Base-by-base conservation (phyloP, 2,888 invertebrate species). In the Eristalinus sepulchralis region DNA sequence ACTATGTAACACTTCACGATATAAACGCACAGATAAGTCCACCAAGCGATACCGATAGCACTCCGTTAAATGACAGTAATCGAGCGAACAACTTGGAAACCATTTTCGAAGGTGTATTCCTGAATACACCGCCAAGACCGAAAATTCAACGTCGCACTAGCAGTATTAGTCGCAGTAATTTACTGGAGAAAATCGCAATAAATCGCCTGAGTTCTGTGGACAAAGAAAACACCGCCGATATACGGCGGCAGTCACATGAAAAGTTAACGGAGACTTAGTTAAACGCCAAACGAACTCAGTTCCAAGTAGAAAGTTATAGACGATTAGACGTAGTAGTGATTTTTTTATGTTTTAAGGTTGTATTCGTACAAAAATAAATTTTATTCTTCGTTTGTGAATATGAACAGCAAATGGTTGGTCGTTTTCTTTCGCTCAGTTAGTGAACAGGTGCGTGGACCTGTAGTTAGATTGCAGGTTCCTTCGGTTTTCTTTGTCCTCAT, bases 11-110 rank as follows among this genome's bases (percentile, higher is more conserved):
- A 0, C 87, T 92, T 53, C 90, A 91, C 20, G 92, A 92, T 71
- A 92, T 92, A 36, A 91, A 92, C 83, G 91, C 91, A 1, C 91
- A 91, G 77, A 92, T 92, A 8, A 91, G 90, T 85, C 91, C 91
- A 22, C 92, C 91, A 6, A 90, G 87, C 71, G 90, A 90, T 33
- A 71, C 71, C 2, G 88, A 81, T 34, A 86, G 88, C 53, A 77
- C 81, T 13, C 81, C 77, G 13, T 62, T 77, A 6, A 67, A 68
- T 4, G 63, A 89, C 3, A 63, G 73, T 17, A 90, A 88, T 79
- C 89, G 88, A 22, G 88, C 88, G 33, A 90, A 88, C 67, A 91
- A 90, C 33, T 88, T 92, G 64, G 92, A 92, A 79, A 92, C 92
- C 8, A 92, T 92, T 71, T 92, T 90, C 60, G 92, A 92, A 88